Conservation (phyloP, 2,888 invertebrate species). For the Drosophila macrospina region DNA sequence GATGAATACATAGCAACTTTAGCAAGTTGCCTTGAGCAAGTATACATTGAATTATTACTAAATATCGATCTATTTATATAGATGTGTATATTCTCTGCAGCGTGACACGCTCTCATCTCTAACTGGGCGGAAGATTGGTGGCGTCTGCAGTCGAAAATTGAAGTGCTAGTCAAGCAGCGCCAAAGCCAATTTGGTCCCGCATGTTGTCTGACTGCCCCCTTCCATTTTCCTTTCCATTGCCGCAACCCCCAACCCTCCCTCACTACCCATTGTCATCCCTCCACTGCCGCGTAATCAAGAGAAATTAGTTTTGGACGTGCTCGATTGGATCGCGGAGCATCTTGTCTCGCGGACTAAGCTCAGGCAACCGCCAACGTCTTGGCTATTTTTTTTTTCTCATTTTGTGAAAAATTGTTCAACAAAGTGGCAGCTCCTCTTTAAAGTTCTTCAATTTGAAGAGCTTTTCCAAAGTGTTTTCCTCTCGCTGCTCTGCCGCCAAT, state of each 20-base stretch:
- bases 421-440: conserved; percentile 53
- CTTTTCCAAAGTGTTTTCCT: conserved; percentile 37
- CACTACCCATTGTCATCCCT: conserved; percentile 21
- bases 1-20: neutral
- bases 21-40: neutral
- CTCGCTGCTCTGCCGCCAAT: conserved; percentile 16
- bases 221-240: neutral
- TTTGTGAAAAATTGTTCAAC: conserved; percentile 72
- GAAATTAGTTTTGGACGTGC: conserved; percentile 82
- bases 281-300: conserved; percentile 70
- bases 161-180: conserved; percentile 62
- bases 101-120: conserved; percentile 4
- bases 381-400: conserved; percentile 77
- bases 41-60: neutral
- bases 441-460: conserved; percentile 53
- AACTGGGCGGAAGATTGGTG: conserved; percentile 20
- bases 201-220: conserved; percentile 36
- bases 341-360: conserved; percentile 43
- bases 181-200: conserved; percentile 74
- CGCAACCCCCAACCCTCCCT: too few species aligned
- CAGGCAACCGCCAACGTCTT: conserved; percentile 45
- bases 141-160: conserved; percentile 53
- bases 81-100: neutral
- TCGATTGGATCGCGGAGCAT: conserved; percentile 65
- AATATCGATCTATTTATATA: neutral